Conservation (phyloP, 2,888 invertebrate genomes). For the Nebria brevicollis region DNA sequence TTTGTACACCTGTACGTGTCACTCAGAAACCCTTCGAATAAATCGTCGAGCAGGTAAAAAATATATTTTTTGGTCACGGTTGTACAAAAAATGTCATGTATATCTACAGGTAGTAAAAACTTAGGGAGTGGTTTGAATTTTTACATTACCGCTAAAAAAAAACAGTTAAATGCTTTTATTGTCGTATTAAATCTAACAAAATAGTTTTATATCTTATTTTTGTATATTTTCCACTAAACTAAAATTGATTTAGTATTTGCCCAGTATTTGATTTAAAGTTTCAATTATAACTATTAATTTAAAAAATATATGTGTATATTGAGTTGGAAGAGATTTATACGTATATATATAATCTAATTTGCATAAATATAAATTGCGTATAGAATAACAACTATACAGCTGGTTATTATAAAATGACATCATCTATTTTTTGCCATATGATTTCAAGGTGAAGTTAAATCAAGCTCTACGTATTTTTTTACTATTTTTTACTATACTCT, state of each 20-base stretch:
- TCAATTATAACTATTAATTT: too few relatives aligned
- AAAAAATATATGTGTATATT: not conserved
- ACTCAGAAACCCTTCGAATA: conserved; percentile 11
- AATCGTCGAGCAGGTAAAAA: conserved; percentile 7
- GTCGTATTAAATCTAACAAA: not conserved
- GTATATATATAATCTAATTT: not conserved
- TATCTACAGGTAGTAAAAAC: not conserved
- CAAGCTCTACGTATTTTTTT: not conserved
- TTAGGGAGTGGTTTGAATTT: not conserved
- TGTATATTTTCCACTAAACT: too few relatives aligned
- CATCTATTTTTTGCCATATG: not conserved
- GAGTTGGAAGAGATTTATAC: not conserved
- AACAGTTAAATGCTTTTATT: not conserved
- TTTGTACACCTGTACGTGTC: conserved; percentile 13
- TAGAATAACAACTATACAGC: not conserved
- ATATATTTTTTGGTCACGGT: not conserved
- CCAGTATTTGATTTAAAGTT: too few relatives aligned
- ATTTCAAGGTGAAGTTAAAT: not conserved
- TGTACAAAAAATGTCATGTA: conserved; percentile 5
- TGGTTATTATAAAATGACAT: not conserved
- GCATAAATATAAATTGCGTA: not conserved
- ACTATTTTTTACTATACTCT: not conserved
- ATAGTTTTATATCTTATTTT: too few relatives aligned
- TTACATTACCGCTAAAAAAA: not conserved
- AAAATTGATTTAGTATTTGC: too few relatives aligned